Evolutionary conservation across 2,888 invertebrate species (phyloP), one percentile per base, ranked within the genome.

Genomic region (Perdita meconis): DNA sequence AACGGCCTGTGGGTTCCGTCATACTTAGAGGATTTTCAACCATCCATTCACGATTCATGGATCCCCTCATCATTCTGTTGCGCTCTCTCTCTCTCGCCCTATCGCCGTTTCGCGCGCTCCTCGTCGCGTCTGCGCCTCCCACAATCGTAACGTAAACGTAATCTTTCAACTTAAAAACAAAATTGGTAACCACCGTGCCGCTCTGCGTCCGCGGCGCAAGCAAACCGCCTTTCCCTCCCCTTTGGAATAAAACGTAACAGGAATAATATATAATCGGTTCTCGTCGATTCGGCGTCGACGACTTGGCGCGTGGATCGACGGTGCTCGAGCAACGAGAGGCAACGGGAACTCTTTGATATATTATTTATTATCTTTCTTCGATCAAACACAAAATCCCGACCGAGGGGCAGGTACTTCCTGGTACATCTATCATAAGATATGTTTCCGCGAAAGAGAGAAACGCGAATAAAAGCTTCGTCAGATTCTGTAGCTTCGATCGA

Each of bases 81-180:
- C n/a, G n/a, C n/a, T n/a, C n/a, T n/a, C n/a, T n/a, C n/a, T n/a
- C 57, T 55, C 57, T 22, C 22, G 3, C 59, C 61, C 60, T 19
- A n/a, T n/a, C n/a, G n/a, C 61, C 69, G 65, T 51, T 55, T 80
- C 67, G 72, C 81, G 77, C 75, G 50, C 68, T 44, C 19, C 22
- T 22, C 22, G 12, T 19, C 50, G 65, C 30, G 65, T 57, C 70
- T 34, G 50, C n/a, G n/a, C 59, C 42, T 57, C 70, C 77, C 75
- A 70, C 84, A 84, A 81, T 81, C 73, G 72, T 84, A 85, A 87
- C 86, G 81, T 85, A 87, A 87, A 87, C 86, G 86, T 88, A 85
- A 85, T 83, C 85, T 82, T 78, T 87, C 78, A 82, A 88, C 83
- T 88, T 87, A 87, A 85, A 87, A 82, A 70, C 73, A 84, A 80